Evolutionary conservation across 2,888 invertebrate species (phyloP).

Genomic region (Oasisia sp.): DNA sequence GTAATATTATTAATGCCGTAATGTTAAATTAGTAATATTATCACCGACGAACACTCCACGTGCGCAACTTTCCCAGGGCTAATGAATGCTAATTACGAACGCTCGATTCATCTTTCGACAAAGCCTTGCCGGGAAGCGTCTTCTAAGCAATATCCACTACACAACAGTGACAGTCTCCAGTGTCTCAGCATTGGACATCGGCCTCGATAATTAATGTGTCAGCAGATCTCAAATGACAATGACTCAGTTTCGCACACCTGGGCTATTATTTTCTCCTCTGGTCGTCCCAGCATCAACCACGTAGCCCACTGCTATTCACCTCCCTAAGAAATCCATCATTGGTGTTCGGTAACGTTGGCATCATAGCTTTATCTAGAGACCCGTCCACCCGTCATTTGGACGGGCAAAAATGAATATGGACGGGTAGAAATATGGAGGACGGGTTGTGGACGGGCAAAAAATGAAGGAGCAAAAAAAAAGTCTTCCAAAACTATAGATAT

Average conservation of each 20-base stretch:
- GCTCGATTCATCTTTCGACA: background rate
- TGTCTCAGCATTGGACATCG: background rate
- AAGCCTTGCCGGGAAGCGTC: background rate
- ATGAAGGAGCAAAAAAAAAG: too few relatives aligned
- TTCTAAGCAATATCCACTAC: background rate
- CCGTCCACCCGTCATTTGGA: too few relatives aligned
- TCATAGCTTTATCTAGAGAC: too few relatives aligned
- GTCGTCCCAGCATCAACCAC: background rate
- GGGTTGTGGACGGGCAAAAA: too few relatives aligned
- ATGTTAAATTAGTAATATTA: slow-evolving; percentile 17
- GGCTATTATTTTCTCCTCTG: background rate
- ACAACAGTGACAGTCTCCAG: background rate
- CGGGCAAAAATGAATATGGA: too few relatives aligned
- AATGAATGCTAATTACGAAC: background rate
- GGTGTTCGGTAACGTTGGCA: background rate
- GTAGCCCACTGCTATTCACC: background rate
- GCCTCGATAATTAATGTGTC: background rate
- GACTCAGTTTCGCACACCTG: background rate
- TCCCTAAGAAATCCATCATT: background rate
- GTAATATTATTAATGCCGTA: background rate
- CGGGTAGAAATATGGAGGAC: too few relatives aligned
- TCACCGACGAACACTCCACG: background rate
- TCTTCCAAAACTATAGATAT: too few relatives aligned
- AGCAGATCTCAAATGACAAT: background rate
- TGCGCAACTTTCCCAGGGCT: background rate